phyloP scores from a whole-genome alignment of 1,140 invertebrate genomes.

The Psilanteris sp. region DNA sequence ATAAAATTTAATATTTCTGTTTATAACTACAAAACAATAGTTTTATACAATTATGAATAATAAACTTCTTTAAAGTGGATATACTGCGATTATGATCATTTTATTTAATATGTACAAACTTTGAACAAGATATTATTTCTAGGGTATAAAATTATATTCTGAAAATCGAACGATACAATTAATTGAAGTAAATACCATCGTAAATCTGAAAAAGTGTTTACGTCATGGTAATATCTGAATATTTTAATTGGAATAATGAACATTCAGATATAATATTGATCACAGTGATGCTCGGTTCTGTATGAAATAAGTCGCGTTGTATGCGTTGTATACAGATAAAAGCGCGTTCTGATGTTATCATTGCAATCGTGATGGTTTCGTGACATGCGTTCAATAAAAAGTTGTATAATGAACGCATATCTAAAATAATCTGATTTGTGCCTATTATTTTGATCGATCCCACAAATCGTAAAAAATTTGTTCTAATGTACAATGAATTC shows the following conservation, averaged over 20 bases:
- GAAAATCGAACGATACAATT: not conserved
- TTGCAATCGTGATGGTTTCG: constrained; percentile 44
- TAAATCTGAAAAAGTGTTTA: constrained; percentile 16
- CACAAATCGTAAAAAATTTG: constrained; percentile 33
- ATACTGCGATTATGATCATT: too few species aligned
- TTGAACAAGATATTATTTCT: too few species aligned
- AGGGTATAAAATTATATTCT: too few species aligned
- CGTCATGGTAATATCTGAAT: constrained; percentile 19
- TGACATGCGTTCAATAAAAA: constrained; percentile 61
- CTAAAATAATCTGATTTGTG: constrained; percentile 61
- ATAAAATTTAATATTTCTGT: too few species aligned
- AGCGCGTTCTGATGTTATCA: constrained; percentile 37
- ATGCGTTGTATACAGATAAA: constrained; percentile 46
- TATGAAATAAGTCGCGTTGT: constrained; percentile 30
- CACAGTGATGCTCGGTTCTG: constrained; percentile 44
- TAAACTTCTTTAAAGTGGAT: too few species aligned
- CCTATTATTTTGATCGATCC: constrained; percentile 60
- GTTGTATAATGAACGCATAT: constrained; percentile 52
- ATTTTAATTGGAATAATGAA: constrained; percentile 56
- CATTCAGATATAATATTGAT: constrained; percentile 37
- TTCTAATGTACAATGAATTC: constrained; percentile 1
- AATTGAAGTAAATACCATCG: constrained; percentile 1
- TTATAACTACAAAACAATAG: too few species aligned
- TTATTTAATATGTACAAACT: too few species aligned
- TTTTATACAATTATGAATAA: too few species aligned